Conservation (phyloP, 2,113 vertebrate genomes). For the Rafetus swinhoei region DNA sequence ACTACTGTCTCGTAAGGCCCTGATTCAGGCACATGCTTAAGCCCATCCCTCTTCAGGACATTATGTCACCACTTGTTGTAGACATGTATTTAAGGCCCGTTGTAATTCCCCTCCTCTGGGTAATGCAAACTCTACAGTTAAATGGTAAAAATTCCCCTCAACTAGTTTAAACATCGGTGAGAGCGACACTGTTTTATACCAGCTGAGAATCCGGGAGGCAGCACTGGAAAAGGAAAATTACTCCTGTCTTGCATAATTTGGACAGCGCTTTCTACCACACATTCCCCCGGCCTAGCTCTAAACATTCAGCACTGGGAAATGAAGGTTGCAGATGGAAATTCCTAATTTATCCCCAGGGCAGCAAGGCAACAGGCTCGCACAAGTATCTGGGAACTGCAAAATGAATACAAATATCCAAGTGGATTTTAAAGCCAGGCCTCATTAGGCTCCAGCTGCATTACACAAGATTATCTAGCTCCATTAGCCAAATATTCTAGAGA, state of each 20-base stretch:
- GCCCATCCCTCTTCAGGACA: slow-evolving; percentile 3
- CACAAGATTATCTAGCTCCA: neutral
- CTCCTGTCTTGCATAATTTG: neutral
- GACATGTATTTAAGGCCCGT: no score
- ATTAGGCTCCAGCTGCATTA: neutral
- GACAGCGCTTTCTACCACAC: neutral
- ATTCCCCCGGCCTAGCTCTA: neutral
- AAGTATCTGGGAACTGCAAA: neutral
- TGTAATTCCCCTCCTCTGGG: neutral
- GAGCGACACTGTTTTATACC: neutral
- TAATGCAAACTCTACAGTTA: neutral
- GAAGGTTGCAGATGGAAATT: neutral
- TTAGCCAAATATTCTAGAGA: neutral
- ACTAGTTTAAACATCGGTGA: neutral
- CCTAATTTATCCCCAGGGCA: neutral
- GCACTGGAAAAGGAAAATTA: neutral
- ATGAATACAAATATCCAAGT: neutral
- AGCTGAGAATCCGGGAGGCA: neutral
- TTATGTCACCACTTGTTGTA: neutral
- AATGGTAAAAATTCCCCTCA: neutral
- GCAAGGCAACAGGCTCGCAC: neutral
- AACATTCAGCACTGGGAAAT: neutral
- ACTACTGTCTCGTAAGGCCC: neutral
- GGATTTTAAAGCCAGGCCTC: neutral
- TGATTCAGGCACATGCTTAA: neutral